Evolutionary conservation across 2,888 invertebrate species (phyloP).

Genomic region (Athrips mouffetella): DNA sequence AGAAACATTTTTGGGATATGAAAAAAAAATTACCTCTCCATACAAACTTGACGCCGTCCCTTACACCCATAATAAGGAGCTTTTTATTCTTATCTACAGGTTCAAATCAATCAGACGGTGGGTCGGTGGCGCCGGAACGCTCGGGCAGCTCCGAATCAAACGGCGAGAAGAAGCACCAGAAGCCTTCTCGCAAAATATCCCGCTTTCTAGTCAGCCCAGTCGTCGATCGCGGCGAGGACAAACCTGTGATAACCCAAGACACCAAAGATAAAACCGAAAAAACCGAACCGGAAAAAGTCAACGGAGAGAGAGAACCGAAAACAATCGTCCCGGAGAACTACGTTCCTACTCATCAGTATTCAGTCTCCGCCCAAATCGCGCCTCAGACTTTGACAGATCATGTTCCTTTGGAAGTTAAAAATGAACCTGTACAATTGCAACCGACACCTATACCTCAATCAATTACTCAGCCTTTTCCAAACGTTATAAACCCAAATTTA

Average conservation of each 20-base stretch:
- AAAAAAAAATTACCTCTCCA: too few species aligned
- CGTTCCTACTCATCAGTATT: conserved; percentile 61
- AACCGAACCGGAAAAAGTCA: conserved; percentile 26
- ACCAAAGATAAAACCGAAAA: conserved; percentile 16
- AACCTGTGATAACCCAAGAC: conserved; percentile 26
- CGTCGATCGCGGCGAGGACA: conserved; percentile 73
- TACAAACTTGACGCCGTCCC: background rate
- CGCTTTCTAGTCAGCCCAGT: conserved; percentile 90
- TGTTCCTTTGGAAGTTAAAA: conserved; percentile 23
- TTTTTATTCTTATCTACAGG: conserved; percentile 35
- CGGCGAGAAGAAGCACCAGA: conserved; percentile 66
- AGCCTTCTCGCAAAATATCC: conserved; percentile 85
- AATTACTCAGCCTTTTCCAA: too few species aligned
- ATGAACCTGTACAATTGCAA: background rate
- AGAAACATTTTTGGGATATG: too few species aligned
- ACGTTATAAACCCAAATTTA: conserved; percentile 34
- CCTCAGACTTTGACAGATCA: conserved; percentile 33
- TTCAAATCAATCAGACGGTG: conserved; percentile 71
- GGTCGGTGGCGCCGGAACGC: conserved; percentile 55
- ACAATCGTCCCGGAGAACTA: conserved; percentile 32
- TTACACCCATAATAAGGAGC: background rate
- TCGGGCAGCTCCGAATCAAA: conserved; percentile 62
- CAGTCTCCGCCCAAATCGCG: conserved; percentile 35
- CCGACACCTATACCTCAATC: background rate
- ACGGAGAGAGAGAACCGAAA: conserved; percentile 32